Conservation (phyloP, 2,113 vertebrate genomes). For the Mesocricetus auratus region DNA sequence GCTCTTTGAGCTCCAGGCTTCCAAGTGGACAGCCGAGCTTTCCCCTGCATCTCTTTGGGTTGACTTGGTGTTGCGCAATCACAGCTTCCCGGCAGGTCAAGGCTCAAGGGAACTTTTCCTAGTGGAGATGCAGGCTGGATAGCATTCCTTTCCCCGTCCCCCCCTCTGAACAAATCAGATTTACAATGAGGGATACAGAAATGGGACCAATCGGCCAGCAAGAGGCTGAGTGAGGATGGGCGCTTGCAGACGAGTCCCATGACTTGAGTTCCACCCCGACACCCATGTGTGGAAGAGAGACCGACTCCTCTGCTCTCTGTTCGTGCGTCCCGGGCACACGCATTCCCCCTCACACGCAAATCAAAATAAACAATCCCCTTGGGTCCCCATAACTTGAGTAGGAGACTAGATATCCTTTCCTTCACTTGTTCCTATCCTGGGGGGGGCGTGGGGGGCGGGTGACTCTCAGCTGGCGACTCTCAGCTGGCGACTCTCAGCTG, state of each 20-base stretch:
- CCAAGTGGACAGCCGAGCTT: neutral
- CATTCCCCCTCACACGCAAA: neutral
- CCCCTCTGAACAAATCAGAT: neutral
- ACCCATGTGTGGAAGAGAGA: neutral
- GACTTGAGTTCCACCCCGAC: neutral
- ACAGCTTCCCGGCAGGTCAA: neutral
- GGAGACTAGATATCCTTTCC: neutral
- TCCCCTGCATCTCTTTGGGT: neutral
- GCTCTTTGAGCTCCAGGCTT: neutral
- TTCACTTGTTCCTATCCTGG: neutral
- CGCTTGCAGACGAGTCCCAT: neutral
- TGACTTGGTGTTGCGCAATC: neutral
- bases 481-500: neutral
- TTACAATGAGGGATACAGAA: neutral
- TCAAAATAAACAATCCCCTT: neutral
- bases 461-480: no score
- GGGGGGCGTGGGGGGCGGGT: fast-evolving
- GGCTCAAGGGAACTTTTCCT: neutral
- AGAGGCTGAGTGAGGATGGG: no score
- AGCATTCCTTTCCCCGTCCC: neutral
- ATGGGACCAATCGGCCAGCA: neutral
- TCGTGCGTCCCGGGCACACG: neutral
- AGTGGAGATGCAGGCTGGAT: neutral
- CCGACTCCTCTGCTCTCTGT: no score
- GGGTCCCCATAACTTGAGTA: neutral